Evolutionary conservation across 2,888 invertebrate species (phyloP).

Genomic region (Trichopria drosophilae): DNA sequence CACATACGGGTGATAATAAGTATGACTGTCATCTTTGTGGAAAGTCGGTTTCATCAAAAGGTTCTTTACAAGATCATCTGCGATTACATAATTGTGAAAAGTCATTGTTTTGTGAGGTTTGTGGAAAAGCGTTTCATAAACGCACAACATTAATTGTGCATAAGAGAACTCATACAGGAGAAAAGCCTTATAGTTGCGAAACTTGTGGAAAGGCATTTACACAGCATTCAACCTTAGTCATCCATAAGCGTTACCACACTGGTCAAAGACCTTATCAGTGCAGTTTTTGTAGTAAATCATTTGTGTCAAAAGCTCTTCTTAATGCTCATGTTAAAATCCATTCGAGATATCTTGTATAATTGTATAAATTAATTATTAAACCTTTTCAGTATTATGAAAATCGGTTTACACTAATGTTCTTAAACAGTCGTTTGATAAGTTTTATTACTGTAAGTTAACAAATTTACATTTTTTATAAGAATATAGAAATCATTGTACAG

Average conservation of each 20-base stretch:
- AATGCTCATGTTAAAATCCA: constrained; percentile 53
- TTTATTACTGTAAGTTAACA: too few relatives aligned
- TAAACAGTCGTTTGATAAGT: too few relatives aligned
- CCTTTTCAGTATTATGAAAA: too few relatives aligned
- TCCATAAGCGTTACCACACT: constrained; percentile 58
- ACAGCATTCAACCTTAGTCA: constrained; percentile 55
- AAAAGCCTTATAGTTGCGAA: constrained; percentile 58
- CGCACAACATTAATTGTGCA: constrained; percentile 56
- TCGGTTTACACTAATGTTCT: too few relatives aligned
- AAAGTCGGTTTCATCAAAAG: constrained; percentile 55
- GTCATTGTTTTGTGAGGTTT: constrained; percentile 54
- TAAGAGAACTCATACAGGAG: constrained; percentile 58
- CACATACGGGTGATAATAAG: constrained; percentile 53
- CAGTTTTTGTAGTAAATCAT: constrained; percentile 52
- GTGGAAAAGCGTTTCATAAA: constrained; percentile 58
- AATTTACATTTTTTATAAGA: too few relatives aligned
- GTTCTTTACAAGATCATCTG: constrained; percentile 57
- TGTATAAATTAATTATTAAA: background rate
- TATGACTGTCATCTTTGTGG: constrained; percentile 56
- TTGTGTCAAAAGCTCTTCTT: constrained; percentile 55
- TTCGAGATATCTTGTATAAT: constrained; percentile 19
- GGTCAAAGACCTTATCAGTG: constrained; percentile 58
- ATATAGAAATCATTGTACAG: too few relatives aligned
- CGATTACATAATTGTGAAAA: constrained; percentile 57
- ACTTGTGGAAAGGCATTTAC: constrained; percentile 57